These are phyloP conservation scores for Sitophilus oryzae DNA, from an alignment of 1,140 invertebrate genomes.

Conservation along the genomic window DNA sequence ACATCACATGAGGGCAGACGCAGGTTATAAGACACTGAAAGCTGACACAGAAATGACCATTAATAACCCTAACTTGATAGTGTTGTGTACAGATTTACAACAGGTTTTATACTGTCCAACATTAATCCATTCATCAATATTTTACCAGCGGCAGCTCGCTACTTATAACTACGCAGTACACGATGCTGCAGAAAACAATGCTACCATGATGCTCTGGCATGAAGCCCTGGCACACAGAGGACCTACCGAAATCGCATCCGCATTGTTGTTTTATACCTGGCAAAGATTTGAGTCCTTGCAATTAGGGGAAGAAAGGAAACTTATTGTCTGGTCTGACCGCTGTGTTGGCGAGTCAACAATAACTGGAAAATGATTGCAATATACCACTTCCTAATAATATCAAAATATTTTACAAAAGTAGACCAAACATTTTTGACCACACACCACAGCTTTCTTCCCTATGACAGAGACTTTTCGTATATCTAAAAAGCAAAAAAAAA, in stretches of 20 bases:
- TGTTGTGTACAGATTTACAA: slow-evolving; percentile 12
- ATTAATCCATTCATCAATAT: slow-evolving; percentile 7
- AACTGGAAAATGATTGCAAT: neutral
- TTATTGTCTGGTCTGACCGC: slow-evolving; percentile 16
- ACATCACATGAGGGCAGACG: slow-evolving; percentile 7
- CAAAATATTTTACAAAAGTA: slow-evolving; percentile 3
- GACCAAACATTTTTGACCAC: neutral
- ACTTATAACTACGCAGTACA: slow-evolving; percentile 12
- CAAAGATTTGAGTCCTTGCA: neutral
- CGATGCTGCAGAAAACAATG: neutral
- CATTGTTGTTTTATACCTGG: slow-evolving; percentile 5
- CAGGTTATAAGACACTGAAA: neutral
- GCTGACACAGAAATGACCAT: neutral
- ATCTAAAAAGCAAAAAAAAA: slow-evolving; percentile 5
- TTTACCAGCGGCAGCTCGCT: slow-evolving; percentile 13
- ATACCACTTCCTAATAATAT: neutral
- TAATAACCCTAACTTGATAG: neutral
- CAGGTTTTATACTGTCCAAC: slow-evolving; percentile 18
- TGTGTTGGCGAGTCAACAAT: slow-evolving; percentile 9
- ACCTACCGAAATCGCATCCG: slow-evolving; percentile 11
- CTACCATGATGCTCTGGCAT: slow-evolving; percentile 14
- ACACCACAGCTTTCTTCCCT: slow-evolving; percentile 4
- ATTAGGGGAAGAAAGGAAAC: slow-evolving; percentile 3
- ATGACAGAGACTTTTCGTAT: slow-evolving; percentile 1
- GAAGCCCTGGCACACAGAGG: slow-evolving; percentile 14